Evolutionary conservation across 2,113 vertebrate genomes (phyloP).

Genomic region (Grus americana): DNA sequence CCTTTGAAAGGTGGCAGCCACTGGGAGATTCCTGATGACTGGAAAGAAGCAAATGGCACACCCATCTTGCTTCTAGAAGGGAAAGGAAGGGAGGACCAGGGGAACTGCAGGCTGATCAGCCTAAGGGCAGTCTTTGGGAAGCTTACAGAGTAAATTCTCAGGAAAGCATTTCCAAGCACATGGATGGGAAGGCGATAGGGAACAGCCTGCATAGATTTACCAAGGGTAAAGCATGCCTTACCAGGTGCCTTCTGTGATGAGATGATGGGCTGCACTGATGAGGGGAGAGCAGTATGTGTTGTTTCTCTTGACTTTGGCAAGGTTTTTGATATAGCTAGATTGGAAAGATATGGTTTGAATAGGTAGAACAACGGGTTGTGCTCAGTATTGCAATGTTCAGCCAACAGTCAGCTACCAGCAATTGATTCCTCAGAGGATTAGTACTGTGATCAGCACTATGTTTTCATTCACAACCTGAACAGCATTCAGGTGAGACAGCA

Average conservation of each 20-base stretch:
- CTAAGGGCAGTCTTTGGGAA: not conserved
- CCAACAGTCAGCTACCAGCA: not conserved
- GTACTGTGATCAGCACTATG: not conserved
- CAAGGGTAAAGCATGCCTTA: not conserved
- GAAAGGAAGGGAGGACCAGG: not conserved
- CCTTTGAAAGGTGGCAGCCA: not conserved
- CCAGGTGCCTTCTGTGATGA: not conserved
- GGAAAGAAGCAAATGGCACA: not conserved
- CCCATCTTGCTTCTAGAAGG: not conserved
- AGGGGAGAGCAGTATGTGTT: not conserved
- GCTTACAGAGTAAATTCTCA: not conserved
- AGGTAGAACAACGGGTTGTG: not conserved
- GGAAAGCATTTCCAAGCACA: not conserved
- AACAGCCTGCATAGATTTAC: not conserved
- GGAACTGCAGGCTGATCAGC: not conserved
- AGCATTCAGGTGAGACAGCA: not conserved
- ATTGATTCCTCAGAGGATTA: not conserved
- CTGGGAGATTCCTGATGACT: not conserved
- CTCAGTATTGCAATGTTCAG: not conserved
- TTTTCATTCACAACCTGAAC: not conserved
- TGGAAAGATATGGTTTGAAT: not conserved
- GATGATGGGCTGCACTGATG: not conserved
- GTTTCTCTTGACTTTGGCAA: not conserved
- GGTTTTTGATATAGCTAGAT: not conserved
- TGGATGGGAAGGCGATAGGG: not conserved